These are phyloP conservation scores for Manis javanica DNA, from an alignment of 2,797 vertebrate species.

Conservation along the genomic window DNA sequence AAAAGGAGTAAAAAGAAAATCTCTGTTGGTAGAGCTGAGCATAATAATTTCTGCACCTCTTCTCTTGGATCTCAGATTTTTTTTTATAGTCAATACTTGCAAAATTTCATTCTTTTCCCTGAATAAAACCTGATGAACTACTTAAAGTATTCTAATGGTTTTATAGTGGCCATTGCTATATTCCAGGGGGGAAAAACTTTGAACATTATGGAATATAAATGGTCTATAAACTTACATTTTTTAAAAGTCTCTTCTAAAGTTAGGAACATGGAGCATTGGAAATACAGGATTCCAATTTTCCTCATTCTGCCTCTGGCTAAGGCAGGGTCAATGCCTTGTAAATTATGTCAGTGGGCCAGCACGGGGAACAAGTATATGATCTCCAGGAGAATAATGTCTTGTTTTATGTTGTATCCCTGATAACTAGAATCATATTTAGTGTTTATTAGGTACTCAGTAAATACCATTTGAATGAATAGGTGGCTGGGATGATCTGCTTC, in stretches of 20 bases:
- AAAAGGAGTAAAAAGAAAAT: not conserved
- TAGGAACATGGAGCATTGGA: not conserved
- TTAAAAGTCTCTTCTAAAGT: not conserved
- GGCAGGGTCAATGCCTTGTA: not conserved
- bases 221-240: slow-evolving; percentile 23
- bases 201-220: slow-evolving; percentile 11
- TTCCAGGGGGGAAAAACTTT: not conserved
- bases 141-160: slow-evolving; percentile 24
- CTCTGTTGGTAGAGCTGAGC: not conserved
- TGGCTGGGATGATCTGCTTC: not conserved
- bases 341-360: not conserved
- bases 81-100: not conserved
- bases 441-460: not conserved
- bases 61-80: slow-evolving; percentile 32
- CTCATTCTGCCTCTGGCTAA: not conserved
- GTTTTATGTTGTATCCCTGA: not conserved
- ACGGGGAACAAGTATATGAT: not conserved
- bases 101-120: slow-evolving; percentile 44
- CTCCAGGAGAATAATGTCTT: not conserved
- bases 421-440: not conserved
- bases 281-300: not conserved
- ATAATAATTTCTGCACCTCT: not conserved
- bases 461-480: not conserved
- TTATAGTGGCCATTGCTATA: not conserved
- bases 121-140: slow-evolving; percentile 57